Evolutionary conservation across 2,113 vertebrate genomes (phyloP).

Genomic region (Centropristis striata): DNA sequence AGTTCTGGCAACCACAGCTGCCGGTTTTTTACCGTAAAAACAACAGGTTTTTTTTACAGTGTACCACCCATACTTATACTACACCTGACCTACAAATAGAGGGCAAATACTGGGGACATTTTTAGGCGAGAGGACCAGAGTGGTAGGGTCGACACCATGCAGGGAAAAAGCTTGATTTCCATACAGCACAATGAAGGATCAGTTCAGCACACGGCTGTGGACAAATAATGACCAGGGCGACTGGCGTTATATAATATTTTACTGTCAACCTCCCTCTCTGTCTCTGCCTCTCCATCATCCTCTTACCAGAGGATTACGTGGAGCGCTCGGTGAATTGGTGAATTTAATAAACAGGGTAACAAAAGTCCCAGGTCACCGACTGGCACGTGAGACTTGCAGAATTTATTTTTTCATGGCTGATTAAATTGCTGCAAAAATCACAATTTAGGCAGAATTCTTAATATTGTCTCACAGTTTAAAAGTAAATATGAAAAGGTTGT

Average conservation of each 20-base stretch:
- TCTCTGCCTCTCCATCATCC: slow-evolving; percentile 71
- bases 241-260: slow-evolving; percentile 79
- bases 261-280: slow-evolving; percentile 46
- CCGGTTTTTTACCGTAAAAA: no score
- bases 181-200: background rate
- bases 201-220: slow-evolving; percentile 38
- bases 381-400: slow-evolving; percentile 14
- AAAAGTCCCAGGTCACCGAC: slow-evolving; percentile 57
- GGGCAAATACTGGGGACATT: background rate
- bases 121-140: background rate
- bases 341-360: slow-evolving; percentile 74
- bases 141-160: background rate
- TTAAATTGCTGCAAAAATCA: slow-evolving; percentile 2
- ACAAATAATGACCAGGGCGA: slow-evolving; percentile 38
- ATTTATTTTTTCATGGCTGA: background rate
- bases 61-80: background rate
- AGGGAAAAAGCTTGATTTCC: background rate
- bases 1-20: no score
- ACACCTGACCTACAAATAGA: slow-evolving; percentile 1
- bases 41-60: no score
- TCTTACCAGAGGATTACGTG: slow-evolving; percentile 81
- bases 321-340: slow-evolving; percentile 72
- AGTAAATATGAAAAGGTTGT: background rate
- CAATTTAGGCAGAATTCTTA: background rate
- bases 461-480: background rate